Percentiles rank a stretch among this genome's conserved stretches.
Evolutionary conservation across 2,888 invertebrate species (phyloP).

Genomic region (Listrodromus nycthemerus): DNA sequence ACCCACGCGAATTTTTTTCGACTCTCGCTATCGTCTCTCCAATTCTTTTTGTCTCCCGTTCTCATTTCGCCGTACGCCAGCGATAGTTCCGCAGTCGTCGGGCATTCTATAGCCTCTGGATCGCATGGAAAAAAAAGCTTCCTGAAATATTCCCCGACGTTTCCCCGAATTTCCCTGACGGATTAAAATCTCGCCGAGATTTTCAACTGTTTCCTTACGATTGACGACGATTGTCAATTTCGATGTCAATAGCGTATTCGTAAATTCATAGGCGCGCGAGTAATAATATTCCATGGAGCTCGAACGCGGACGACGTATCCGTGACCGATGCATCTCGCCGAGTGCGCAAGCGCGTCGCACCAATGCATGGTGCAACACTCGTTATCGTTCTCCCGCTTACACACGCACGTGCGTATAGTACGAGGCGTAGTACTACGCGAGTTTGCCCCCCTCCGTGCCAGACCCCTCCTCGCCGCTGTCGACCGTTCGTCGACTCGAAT

Average conservation of each 20-base stretch:
- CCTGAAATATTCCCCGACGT: neutral
- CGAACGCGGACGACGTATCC: constrained; percentile 28
- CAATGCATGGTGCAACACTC: constrained; percentile 71
- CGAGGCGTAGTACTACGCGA: constrained; percentile 82
- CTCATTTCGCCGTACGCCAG: constrained; percentile 64
- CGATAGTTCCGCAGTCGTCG: neutral
- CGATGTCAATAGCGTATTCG: neutral
- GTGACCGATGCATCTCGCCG: constrained; percentile 7
- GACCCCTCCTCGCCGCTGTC: constrained; percentile 35
- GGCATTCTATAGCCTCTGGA: neutral
- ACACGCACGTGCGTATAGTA: constrained; percentile 82
- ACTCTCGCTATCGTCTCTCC: constrained; percentile 48
- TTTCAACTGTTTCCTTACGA: neutral
- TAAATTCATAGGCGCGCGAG: constrained; percentile 1
- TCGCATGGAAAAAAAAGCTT: neutral
- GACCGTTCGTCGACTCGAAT: constrained; percentile 25
- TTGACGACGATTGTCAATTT: neutral
- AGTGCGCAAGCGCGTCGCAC: constrained; percentile 61
- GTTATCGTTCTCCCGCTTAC: constrained; percentile 74
- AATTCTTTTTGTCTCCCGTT: constrained; percentile 61
- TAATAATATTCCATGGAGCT: constrained; percentile 6
- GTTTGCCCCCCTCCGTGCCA: constrained; percentile 62
- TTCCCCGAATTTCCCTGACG: neutral
- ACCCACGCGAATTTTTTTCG: constrained; percentile 53
- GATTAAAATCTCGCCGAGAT: neutral